Percentiles rank a stretch among this genome's conserved stretches.
Conservation (phyloP, 2,888 invertebrate genomes). For the Cheilosia impressa region DNA sequence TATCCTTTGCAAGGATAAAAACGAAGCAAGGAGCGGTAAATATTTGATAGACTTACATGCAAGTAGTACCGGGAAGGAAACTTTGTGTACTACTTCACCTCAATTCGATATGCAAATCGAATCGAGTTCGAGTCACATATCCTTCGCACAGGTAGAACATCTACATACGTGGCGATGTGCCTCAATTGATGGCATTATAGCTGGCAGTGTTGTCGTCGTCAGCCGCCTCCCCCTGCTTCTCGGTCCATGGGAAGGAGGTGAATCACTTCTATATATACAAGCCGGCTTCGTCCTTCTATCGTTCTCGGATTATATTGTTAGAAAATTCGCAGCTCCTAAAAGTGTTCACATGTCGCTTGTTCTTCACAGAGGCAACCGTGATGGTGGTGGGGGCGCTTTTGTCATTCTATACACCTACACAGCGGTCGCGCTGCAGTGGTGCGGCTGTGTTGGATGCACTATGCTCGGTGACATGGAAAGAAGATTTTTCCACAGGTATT, state of each 20-base stretch:
- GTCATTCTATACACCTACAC: constrained; percentile 56
- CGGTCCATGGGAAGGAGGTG: constrained; percentile 16
- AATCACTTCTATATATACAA: constrained; percentile 30
- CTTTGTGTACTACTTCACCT: constrained; percentile 73
- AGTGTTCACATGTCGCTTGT: constrained; percentile 71
- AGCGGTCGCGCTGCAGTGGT: neutral
- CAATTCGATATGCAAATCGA: constrained; percentile 75
- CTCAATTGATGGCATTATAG: constrained; percentile 69
- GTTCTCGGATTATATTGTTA: constrained; percentile 72
- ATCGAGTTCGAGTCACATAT: constrained; percentile 72
- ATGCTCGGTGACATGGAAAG: constrained; percentile 63
- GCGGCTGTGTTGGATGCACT: constrained; percentile 18
- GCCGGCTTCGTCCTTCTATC: constrained; percentile 11
- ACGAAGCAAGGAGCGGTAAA: constrained; percentile 49
- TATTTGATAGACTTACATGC: constrained; percentile 73
- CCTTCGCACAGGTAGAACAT: constrained; percentile 19
- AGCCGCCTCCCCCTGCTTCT: too few species aligned
- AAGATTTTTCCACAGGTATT: constrained; percentile 60
- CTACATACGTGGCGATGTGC: constrained; percentile 25
- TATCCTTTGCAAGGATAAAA: constrained; percentile 7
- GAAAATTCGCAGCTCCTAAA: constrained; percentile 74
- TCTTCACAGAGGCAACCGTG: neutral
- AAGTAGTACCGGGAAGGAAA: constrained; percentile 63
- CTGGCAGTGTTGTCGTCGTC: constrained; percentile 8
- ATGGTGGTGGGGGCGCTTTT: constrained; percentile 35